Evolutionary conservation across 2,797 vertebrate species (phyloP).

Genomic region (Gorsachius magnificus): DNA sequence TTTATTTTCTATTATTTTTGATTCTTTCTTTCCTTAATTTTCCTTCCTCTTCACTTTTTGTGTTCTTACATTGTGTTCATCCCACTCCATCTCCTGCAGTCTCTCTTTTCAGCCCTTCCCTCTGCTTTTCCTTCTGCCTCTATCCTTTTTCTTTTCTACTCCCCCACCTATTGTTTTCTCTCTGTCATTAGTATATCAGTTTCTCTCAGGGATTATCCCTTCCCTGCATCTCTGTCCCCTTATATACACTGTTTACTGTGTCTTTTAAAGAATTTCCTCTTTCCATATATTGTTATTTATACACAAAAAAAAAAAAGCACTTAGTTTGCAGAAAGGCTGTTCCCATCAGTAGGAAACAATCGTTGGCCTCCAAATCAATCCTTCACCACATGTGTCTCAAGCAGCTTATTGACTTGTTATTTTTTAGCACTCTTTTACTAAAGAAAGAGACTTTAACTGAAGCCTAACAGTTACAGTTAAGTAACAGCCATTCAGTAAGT

Average conservation of each 20-base stretch:
- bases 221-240: neutral
- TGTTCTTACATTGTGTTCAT: neutral
- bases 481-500: constrained; percentile 26
- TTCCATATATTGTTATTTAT: neutral
- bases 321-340: neutral
- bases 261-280: neutral
- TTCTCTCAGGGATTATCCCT: neutral
- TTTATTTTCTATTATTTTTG: neutral
- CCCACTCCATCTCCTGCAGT: neutral
- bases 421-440: constrained; percentile 44
- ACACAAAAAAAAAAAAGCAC: neutral
- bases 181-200: neutral
- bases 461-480: constrained; percentile 27
- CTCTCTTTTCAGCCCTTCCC: neutral
- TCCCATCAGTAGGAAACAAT: neutral
- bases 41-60: neutral
- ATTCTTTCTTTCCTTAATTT: neutral
- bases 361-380: constrained; percentile 3
- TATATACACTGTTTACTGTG: neutral
- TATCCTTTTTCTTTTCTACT: neutral
- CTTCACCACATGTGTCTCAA: constrained; percentile 33
- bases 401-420: constrained; percentile 54
- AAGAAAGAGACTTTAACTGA: constrained; percentile 2
- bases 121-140: neutral
- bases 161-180: neutral